phyloP scores from a whole-genome alignment of 2,113 vertebrate genomes.

The Cyanocitta stelleri region DNA sequence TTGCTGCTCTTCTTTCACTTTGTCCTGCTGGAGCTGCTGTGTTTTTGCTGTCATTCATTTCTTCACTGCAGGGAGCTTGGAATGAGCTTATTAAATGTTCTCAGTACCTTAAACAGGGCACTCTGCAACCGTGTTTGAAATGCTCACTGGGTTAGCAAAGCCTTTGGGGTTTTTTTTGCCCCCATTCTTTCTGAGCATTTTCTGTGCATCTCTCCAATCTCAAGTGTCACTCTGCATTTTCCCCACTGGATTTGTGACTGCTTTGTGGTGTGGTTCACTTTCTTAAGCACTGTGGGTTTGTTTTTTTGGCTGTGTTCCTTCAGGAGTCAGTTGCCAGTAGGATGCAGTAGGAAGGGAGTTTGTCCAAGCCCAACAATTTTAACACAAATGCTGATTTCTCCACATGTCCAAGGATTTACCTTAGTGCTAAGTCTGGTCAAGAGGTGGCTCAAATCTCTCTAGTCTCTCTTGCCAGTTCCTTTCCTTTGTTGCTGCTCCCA shows the following conservation, averaged over 20 bases:
- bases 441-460: background rate
- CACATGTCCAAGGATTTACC: background rate
- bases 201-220: background rate
- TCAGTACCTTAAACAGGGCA: background rate
- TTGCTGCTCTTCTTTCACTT: background rate
- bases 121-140: background rate
- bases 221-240: conserved; percentile 28
- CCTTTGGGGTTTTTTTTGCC: conserved; percentile 40
- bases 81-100: conserved; percentile 10
- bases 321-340: background rate
- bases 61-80: background rate
- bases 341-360: background rate
- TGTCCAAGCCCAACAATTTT: background rate
- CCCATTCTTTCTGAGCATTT: conserved; percentile 9
- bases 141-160: conserved; percentile 33
- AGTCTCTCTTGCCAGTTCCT: background rate
- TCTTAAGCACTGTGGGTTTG: background rate
- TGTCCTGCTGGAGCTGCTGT: background rate
- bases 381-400: background rate
- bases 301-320: background rate
- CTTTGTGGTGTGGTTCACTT: background rate
- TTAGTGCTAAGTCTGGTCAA: background rate
- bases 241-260: background rate
- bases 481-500: background rate
- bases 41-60: background rate